Evolutionary conservation across 2,113 vertebrate species (phyloP).

Genomic region (Proteles cristata): DNA sequence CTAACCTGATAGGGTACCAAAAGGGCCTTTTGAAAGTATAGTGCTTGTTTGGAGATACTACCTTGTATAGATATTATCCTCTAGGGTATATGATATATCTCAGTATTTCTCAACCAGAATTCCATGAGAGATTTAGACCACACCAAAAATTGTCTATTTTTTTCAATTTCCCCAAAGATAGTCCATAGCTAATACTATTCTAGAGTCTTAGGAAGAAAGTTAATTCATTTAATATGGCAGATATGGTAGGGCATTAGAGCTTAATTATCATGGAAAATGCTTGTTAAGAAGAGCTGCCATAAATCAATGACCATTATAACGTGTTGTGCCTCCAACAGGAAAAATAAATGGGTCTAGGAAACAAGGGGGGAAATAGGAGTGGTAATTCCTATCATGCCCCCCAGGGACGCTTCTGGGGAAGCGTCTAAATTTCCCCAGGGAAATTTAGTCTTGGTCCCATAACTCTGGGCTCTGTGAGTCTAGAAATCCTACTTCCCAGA

Average conservation of each 20-base stretch:
- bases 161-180: neutral
- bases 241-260: neutral
- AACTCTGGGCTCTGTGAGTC: neutral
- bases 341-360: conserved; percentile 17
- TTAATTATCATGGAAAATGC: neutral
- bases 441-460: neutral
- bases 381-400: neutral
- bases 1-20: neutral
- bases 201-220: neutral
- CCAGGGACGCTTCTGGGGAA: neutral
- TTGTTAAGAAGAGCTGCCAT: neutral
- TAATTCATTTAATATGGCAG: neutral
- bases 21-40: neutral
- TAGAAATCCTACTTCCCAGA: neutral
- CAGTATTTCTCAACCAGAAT: neutral
- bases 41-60: neutral
- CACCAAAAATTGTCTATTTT: neutral
- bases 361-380: neutral
- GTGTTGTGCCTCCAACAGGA: neutral
- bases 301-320: neutral
- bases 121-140: neutral
- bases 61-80: neutral
- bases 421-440: too few relatives aligned
- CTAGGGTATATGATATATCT: neutral
- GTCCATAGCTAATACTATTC: neutral